Conservation (phyloP, 2,797 vertebrate species). For the Poecilia picta region DNA sequence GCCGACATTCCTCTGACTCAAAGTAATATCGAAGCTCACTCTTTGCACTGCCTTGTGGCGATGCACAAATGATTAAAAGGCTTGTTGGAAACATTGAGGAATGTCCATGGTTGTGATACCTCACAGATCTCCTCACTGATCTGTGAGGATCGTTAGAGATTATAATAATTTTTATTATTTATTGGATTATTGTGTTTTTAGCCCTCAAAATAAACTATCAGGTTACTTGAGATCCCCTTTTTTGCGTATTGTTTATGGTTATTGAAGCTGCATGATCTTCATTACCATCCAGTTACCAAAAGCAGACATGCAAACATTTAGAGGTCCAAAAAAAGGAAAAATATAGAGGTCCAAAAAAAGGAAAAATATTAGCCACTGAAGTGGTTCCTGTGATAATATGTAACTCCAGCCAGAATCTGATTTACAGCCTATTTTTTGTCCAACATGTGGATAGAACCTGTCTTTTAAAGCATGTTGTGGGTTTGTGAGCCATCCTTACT, state of each 20-base stretch:
- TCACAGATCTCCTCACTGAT: neutral
- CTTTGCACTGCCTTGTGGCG: neutral
- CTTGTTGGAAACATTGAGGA: neutral
- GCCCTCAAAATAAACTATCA: neutral
- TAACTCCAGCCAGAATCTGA: slow-evolving; percentile 49
- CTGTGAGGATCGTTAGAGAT: neutral
- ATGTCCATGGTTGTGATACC: neutral
- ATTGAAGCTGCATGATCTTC: slow-evolving; percentile 1
- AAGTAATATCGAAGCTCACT: neutral
- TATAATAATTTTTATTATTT: neutral
- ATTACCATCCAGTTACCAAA: slow-evolving; percentile 19
- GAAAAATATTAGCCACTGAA: slow-evolving; percentile 32
- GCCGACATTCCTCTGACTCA: neutral
- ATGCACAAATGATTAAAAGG: neutral
- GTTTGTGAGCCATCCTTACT: slow-evolving; percentile 73
- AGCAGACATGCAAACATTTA: slow-evolving; percentile 8
- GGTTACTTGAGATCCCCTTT: neutral
- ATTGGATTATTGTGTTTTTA: neutral
- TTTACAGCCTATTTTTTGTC: slow-evolving; percentile 26
- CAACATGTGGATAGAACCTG: slow-evolving; percentile 60
- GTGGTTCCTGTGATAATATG: slow-evolving; percentile 45
- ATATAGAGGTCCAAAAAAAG: no score
- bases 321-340: slow-evolving; percentile 18
- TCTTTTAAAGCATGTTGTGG: slow-evolving; percentile 68
- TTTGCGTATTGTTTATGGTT: neutral